Conservation (phyloP, 1,140 invertebrate species). For the Heliconius hewitsoni region DNA sequence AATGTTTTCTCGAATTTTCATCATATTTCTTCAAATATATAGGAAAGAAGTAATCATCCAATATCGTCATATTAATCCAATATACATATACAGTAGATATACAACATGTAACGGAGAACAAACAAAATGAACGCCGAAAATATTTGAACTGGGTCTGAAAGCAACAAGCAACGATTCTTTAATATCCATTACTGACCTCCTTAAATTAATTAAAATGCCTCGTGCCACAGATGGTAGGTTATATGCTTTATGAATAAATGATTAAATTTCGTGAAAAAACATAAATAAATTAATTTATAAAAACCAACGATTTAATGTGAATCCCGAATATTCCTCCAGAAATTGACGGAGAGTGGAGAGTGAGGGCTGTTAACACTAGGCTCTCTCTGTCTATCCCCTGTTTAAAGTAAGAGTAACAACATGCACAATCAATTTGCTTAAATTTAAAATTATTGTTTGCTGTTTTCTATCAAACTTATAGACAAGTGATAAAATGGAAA, state of each 20-base stretch:
- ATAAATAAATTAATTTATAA: neutral
- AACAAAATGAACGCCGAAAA: constrained; percentile 18
- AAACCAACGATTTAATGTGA: neutral
- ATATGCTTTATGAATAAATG: constrained; percentile 19
- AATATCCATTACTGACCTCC: constrained; percentile 35
- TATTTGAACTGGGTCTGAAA: constrained; percentile 28
- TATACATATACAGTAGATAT: neutral
- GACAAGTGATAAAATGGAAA: neutral
- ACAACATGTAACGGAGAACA: neutral
- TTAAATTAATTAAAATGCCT: constrained; percentile 38
- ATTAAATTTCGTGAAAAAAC: constrained; percentile 7
- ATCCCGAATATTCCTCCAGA: too few relatives aligned
- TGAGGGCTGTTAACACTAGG: too few relatives aligned
- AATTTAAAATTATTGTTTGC: too few relatives aligned
- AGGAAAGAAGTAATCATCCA: neutral
- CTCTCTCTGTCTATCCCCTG: too few relatives aligned
- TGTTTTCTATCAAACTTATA: neutral
- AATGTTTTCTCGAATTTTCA: neutral
- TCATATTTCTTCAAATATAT: neutral
- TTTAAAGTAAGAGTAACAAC: too few relatives aligned
- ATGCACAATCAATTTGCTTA: too few relatives aligned
- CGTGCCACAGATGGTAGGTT: constrained; percentile 26
- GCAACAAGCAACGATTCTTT: constrained; percentile 30
- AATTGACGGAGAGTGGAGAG: too few relatives aligned
- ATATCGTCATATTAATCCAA: constrained; percentile 6